Evolutionary conservation across 2,113 vertebrate species (phyloP).

Genomic region (Asarcornis scutulata): DNA sequence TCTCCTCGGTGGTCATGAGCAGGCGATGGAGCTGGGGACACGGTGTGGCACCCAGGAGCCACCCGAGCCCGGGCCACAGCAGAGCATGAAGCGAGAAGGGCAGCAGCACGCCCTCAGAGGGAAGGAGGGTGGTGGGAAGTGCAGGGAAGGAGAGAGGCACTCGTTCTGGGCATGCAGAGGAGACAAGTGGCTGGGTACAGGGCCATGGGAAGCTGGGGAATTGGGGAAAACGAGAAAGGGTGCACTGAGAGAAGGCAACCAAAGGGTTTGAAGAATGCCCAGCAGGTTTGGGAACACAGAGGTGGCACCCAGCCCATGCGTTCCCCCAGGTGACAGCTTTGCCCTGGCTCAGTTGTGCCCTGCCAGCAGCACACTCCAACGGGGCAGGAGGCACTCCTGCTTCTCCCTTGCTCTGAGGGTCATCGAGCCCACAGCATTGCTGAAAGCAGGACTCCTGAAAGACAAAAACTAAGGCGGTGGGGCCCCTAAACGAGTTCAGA

Average conservation of each 20-base stretch:
- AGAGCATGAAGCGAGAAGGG: rapidly evolving
- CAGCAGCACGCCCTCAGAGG: neutral
- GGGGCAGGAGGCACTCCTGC: neutral
- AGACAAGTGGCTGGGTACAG: neutral
- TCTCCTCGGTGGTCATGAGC: rapidly evolving
- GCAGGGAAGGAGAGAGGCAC: no score
- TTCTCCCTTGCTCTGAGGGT: neutral
- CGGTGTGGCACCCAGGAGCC: neutral
- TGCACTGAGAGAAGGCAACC: neutral
- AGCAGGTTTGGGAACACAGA: neutral
- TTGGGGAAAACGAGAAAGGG: neutral
- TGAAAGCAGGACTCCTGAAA: neutral
- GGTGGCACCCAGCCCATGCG: rapidly evolving
- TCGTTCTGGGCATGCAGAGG: neutral
- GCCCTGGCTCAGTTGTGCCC: neutral
- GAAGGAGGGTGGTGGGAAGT: neutral
- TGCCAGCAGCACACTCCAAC: neutral
- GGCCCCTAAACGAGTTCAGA: neutral
- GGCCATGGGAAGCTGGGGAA: neutral
- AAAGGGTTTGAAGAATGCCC: neutral
- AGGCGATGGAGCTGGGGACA: neutral
- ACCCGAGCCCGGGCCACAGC: neutral
- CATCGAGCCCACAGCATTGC: neutral
- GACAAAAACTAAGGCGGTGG: neutral
- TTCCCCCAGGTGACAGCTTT: neutral